Evolutionary conservation across 2,888 invertebrate genomes (phyloP).

Genomic region (Conops quadrifasciatus): DNA sequence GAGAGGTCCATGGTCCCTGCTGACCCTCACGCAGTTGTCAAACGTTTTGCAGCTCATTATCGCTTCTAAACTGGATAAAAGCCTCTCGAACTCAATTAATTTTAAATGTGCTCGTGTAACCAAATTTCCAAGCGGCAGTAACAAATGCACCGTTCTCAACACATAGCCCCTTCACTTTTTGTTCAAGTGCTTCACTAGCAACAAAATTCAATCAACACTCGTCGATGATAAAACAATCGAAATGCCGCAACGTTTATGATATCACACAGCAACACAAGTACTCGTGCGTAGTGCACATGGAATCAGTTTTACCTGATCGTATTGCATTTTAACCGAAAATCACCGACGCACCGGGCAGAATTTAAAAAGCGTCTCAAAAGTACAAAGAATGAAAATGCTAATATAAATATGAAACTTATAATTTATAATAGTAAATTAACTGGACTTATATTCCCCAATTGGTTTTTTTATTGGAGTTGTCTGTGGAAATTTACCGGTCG

Average conservation of each 20-base stretch:
- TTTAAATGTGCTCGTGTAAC: slow-evolving; percentile 9
- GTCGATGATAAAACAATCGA: background rate
- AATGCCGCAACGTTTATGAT: background rate
- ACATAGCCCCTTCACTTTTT: too few relatives aligned
- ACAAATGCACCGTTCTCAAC: background rate
- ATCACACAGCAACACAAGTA: background rate
- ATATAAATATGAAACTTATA: background rate
- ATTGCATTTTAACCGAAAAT: slow-evolving; percentile 6
- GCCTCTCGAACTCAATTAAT: slow-evolving; percentile 32
- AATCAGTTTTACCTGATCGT: too few relatives aligned
- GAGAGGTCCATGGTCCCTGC: background rate
- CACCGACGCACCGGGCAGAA: background rate
- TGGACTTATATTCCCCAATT: background rate
- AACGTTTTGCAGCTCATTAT: slow-evolving; percentile 21
- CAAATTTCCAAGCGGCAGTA: background rate
- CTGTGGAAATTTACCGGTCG: background rate
- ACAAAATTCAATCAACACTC: slow-evolving; percentile 5
- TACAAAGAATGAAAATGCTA: background rate
- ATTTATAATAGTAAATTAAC: background rate
- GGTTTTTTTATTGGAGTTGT: too few relatives aligned
- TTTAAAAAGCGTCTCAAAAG: too few relatives aligned
- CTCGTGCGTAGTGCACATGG: too few relatives aligned
- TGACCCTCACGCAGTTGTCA: background rate
- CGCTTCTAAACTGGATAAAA: slow-evolving; percentile 27
- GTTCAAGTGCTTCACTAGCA: too few relatives aligned